Evolutionary conservation across 2,113 vertebrate genomes (phyloP).

Genomic region (Alexandromys fortis): DNA sequence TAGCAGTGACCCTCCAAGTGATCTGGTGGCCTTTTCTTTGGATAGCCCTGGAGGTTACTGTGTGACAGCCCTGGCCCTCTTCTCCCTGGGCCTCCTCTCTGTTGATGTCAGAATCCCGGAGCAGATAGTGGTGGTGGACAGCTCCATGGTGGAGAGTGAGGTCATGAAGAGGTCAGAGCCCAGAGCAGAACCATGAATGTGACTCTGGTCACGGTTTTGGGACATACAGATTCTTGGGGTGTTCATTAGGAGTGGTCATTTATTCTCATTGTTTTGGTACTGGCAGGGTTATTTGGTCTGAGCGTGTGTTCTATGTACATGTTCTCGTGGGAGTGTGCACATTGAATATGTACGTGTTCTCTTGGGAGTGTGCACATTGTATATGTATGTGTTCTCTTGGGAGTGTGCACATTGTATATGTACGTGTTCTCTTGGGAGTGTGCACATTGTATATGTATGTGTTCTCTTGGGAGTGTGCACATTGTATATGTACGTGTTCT

Average conservation of each 20-base stretch:
- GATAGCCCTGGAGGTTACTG: constrained; percentile 93
- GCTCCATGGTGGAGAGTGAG: constrained; percentile 92
- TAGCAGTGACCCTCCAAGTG: constrained; percentile 63
- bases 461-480: neutral
- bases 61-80: constrained; percentile 87
- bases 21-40: constrained; percentile 89
- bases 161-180: constrained; percentile 82
- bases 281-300: accelerated
- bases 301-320: neutral
- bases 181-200: accelerated
- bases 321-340: neutral
- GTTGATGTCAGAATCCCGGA: constrained; percentile 93
- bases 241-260: accelerated
- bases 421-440: neutral
- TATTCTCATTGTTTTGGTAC: accelerated
- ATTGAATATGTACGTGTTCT: neutral
- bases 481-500: neutral
- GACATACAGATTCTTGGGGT: neutral
- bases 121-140: constrained; percentile 97
- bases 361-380: no score
- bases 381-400: neutral
- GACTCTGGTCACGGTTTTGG: neutral
- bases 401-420: neutral
- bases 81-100: constrained; percentile 91
- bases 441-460: neutral